These are phyloP conservation scores for Tinea pellionella DNA, from an alignment of 2,888 invertebrate genomes.

Conservation along the genomic window DNA sequence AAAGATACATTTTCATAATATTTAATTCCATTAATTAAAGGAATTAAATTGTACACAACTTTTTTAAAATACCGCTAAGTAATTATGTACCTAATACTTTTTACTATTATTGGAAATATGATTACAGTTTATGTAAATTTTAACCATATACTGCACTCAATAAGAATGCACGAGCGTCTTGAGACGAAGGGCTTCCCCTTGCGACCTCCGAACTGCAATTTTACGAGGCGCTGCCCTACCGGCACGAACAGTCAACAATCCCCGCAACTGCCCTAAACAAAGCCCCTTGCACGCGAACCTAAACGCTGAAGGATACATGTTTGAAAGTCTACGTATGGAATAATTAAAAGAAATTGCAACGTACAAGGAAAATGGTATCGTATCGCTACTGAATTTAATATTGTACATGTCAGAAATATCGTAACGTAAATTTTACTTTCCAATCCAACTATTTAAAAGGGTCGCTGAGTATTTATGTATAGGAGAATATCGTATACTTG, in stretches of 20 bases:
- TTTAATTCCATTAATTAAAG: too few relatives aligned
- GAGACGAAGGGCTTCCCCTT: slow-evolving; percentile 45
- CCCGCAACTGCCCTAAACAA: background rate
- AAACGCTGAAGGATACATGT: background rate
- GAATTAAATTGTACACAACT: too few relatives aligned
- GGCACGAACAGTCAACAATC: background rate
- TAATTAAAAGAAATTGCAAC: background rate
- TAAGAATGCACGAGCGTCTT: slow-evolving; percentile 64
- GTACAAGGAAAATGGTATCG: too few relatives aligned
- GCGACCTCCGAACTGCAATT: slow-evolving; percentile 53
- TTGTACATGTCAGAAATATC: too few relatives aligned
- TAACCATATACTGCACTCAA: slow-evolving; percentile 28
- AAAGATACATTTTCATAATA: too few relatives aligned
- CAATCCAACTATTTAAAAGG: background rate
- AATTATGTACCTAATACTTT: too few relatives aligned
- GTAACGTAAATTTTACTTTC: background rate
- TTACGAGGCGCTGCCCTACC: slow-evolving; percentile 53
- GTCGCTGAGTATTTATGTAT: too few relatives aligned
- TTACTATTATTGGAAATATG: too few relatives aligned
- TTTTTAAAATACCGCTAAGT: too few relatives aligned
- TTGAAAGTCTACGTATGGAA: background rate
- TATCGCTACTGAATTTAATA: too few relatives aligned
- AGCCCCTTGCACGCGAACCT: background rate
- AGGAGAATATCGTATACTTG: too few relatives aligned
- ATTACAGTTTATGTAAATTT: background rate